These are phyloP conservation scores for Xyliphius kryptos DNA, from an alignment of 2,113 vertebrate species.

Conservation along the genomic window DNA sequence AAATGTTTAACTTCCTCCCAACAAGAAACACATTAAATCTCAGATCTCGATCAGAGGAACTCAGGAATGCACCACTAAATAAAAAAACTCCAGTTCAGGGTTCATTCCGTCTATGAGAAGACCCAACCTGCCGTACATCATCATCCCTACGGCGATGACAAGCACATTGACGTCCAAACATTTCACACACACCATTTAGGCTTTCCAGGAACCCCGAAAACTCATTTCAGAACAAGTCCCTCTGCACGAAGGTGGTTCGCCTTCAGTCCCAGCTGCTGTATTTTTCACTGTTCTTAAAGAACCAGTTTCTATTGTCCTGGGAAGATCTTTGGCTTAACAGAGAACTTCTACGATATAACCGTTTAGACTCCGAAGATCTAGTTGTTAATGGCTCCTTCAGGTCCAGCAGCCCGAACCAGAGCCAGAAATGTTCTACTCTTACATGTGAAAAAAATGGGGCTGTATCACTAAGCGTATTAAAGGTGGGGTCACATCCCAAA, in stretches of 20 bases:
- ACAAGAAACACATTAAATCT: background rate
- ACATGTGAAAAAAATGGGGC: constrained; percentile 27
- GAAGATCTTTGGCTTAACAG: constrained; percentile 20
- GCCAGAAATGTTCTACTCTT: constrained; percentile 21
- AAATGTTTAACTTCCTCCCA: too few species aligned
- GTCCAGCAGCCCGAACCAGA: constrained; percentile 14
- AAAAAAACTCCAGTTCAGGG: constrained; percentile 1
- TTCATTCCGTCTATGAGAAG: constrained; percentile 31
- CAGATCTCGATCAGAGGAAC: background rate
- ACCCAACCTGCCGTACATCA: constrained; percentile 26
- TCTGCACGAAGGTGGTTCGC: constrained; percentile 38
- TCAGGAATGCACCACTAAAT: constrained; percentile 1
- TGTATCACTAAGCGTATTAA: background rate
- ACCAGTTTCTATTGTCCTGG: constrained; percentile 18
- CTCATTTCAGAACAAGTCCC: constrained; percentile 17
- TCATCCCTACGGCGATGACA: constrained; percentile 36
- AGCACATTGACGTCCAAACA: constrained; percentile 29
- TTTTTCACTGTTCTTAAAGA: constrained; percentile 23
- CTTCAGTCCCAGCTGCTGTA: constrained; percentile 33
- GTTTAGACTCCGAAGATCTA: constrained; percentile 16
- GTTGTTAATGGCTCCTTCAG: constrained; percentile 28
- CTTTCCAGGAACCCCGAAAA: constrained; percentile 31
- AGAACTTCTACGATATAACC: constrained; percentile 19
- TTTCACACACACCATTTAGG: constrained; percentile 36
- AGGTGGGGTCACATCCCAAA: too few species aligned